Base-by-base conservation (phyloP, 2,113 vertebrate species). In the Pandion haliaetus region DNA sequence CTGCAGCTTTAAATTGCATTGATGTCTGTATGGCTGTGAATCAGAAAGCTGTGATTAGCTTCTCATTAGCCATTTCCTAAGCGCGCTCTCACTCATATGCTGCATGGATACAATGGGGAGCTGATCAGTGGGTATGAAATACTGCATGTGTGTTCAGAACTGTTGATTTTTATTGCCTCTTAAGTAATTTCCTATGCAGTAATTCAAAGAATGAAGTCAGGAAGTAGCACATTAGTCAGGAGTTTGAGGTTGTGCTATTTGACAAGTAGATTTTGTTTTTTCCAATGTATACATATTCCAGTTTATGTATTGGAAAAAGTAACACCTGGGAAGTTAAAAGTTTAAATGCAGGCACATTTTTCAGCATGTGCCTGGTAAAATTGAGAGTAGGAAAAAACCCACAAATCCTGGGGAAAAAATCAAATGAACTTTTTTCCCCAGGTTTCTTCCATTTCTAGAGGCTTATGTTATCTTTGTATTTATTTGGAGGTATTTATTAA, bases 1-100 rank as follows among this genome's bases (percentile, higher is more conserved):
- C 89, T 82, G 36, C 89, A 95, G 47, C 18, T 44, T 96, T 79
- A 76, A 93, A 95, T 85, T 87, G 47, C 2, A 0, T 28, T 87
- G 40, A 69, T 96, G 73, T 81, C 44, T 93, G 8, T 79, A 38
- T 61, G 36, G 52, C 19, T 90, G 44, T 97, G 95, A 97, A 95
- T 96, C 95, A 94, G 78, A 91, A 90, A 42, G 49, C 62, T 55
- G 44, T 95, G 66, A 93, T 96, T 96, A 94, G 45, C 32, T 91
- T 38, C 47, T 86, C n/a, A 47, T 95, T 96, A 84, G 52, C 49
- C 1, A 8, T 44, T 96, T 89, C 42, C 67, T 90, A 81, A 80
- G 54, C n/a, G 19, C 32, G 31, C n/a, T 94, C 38, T 17, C 34
- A 15, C 29, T 86, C 9, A 11, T 24, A 6, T 14, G 14, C 58